These are phyloP conservation scores for Tenebrio molitor DNA, from an alignment of 1,140 invertebrate species.

Conservation along the genomic window DNA sequence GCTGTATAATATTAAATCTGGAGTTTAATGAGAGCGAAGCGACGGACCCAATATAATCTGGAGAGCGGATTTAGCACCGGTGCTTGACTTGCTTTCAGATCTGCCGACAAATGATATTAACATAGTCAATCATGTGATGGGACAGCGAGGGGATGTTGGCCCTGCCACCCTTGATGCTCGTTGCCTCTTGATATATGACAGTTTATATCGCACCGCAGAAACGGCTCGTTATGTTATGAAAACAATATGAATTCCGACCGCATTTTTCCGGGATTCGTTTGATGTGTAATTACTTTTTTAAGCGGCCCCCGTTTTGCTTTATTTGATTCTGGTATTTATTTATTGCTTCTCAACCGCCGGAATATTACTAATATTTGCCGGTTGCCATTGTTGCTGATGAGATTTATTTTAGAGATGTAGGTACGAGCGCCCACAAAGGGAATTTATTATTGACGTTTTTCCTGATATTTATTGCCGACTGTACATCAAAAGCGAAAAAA, in stretches of 20 bases:
- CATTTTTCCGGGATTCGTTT: constrained; percentile 64
- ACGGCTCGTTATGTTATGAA: constrained; percentile 64
- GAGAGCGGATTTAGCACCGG: constrained; percentile 58
- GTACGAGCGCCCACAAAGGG: constrained; percentile 21
- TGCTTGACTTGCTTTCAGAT: constrained; percentile 58
- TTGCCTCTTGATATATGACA: constrained; percentile 63
- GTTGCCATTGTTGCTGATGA: constrained; percentile 45
- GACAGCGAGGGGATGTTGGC: constrained; percentile 48
- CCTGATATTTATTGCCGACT: constrained; percentile 3
- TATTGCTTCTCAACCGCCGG: constrained; percentile 58
- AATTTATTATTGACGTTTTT: constrained; percentile 30
- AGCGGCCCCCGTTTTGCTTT: constrained; percentile 60
- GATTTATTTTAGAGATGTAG: constrained; percentile 46
- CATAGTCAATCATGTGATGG: constrained; percentile 63
- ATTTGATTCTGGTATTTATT: constrained; percentile 65
- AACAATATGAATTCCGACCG: constrained; percentile 66
- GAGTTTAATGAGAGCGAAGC: constrained; percentile 36
- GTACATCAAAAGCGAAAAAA: constrained; percentile 18
- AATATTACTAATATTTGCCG: constrained; percentile 53
- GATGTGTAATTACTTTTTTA: constrained; percentile 66
- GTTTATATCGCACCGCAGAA: constrained; percentile 58
- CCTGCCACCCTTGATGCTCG: constrained; percentile 49
- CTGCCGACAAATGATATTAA: constrained; percentile 63
- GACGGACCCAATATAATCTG: constrained; percentile 53
- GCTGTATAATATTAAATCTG: constrained; percentile 30